Evolutionary conservation across 2,888 invertebrate genomes (phyloP).

Genomic region (Agapetus fuscipes): DNA sequence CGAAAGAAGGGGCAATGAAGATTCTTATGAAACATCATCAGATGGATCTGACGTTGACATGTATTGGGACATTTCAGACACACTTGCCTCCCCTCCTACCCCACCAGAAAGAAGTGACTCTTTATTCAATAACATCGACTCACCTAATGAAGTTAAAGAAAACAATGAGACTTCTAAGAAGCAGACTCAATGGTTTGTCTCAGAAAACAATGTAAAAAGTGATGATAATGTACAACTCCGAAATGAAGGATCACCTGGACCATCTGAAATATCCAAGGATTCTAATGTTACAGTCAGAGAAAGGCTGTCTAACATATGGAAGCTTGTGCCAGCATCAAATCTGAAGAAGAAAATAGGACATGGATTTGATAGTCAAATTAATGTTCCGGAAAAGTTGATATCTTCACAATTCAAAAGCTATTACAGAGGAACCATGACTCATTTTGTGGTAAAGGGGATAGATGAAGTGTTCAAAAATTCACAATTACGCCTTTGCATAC

Average conservation of each 20-base stretch:
- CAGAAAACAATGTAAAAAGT: too few relatives aligned
- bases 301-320: conserved; percentile 34
- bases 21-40: conserved; percentile 31
- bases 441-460: conserved; percentile 50
- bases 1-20: conserved; percentile 41
- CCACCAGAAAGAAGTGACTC: conserved; percentile 57
- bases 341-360: conserved; percentile 12
- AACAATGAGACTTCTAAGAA: too few relatives aligned
- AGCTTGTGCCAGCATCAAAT: conserved; percentile 39
- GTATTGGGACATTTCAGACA: conserved; percentile 11
- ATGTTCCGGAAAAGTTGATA: conserved; percentile 21
- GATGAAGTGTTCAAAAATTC: conserved; percentile 69
- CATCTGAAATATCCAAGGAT: too few relatives aligned
- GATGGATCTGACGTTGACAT: conserved; percentile 33
- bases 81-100: conserved; percentile 45
- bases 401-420: conserved; percentile 27
- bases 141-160: too few relatives aligned
- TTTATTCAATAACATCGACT: conserved; percentile 28
- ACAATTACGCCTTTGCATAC: conserved; percentile 59
- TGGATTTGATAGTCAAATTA: neutral
- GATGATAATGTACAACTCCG: too few relatives aligned
- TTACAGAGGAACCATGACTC: conserved; percentile 52
- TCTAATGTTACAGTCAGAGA: conserved; percentile 14
- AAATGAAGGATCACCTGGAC: too few relatives aligned
- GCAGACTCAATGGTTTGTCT: too few relatives aligned